Conservation (phyloP, 1,140 invertebrate genomes). For the Lordiphosa clarofinis region DNA sequence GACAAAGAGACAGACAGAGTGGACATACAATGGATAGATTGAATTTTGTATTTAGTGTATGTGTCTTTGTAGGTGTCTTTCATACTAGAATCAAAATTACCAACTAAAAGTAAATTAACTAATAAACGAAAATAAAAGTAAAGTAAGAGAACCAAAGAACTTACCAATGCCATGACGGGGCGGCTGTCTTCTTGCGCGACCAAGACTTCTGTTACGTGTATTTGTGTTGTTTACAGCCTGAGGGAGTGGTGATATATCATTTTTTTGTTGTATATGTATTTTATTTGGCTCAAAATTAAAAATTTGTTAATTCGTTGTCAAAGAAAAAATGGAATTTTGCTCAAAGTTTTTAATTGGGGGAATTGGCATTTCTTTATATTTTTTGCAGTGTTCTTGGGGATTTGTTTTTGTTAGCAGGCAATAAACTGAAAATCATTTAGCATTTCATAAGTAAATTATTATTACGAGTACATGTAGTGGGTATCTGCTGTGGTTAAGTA, state of each 20-base stretch:
- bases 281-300: conserved; percentile 25
- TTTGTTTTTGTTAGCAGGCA: conserved; percentile 40
- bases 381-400: conserved; percentile 11
- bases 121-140: conserved; percentile 7
- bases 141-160: conserved; percentile 35
- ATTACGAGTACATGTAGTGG: conserved; percentile 42
- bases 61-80: conserved; percentile 18
- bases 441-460: conserved; percentile 36
- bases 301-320: background rate
- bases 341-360: conserved; percentile 5
- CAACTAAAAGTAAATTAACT: background rate
- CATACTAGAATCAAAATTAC: background rate
- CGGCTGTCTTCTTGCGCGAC: conserved; percentile 80
- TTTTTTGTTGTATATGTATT: conserved; percentile 18
- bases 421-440: conserved; percentile 38
- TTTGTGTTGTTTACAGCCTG: conserved; percentile 80
- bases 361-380: background rate
- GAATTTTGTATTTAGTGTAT: conserved; percentile 5
- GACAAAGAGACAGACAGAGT: conserved; percentile 1
- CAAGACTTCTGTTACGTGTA: conserved; percentile 80
- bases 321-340: background rate
- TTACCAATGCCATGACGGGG: conserved; percentile 80
- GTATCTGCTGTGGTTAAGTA: conserved; percentile 12
- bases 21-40: conserved; percentile 4
- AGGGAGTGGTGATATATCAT: conserved; percentile 58